Conservation (phyloP, 2,113 vertebrate genomes). For the Gopherus flavomarginatus region DNA sequence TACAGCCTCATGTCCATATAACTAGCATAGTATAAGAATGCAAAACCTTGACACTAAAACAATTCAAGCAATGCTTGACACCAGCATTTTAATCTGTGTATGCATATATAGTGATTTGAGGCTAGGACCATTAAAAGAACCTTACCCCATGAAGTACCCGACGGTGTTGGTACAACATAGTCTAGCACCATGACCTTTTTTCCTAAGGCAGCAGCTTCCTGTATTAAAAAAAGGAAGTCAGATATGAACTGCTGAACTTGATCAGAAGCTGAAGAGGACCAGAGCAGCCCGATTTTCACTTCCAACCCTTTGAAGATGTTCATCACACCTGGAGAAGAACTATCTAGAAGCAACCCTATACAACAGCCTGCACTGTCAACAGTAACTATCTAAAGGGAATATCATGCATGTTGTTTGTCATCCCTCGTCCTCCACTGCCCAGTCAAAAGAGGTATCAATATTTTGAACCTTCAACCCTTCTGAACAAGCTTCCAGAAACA, state of each 20-base stretch:
- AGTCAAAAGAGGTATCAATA: background rate
- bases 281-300: background rate
- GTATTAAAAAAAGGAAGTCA: background rate
- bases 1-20: background rate
- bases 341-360: background rate
- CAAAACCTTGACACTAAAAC: background rate
- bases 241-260: background rate
- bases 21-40: background rate
- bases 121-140: background rate
- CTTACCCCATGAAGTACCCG: conserved; percentile 93
- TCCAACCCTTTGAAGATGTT: background rate
- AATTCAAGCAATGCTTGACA: background rate
- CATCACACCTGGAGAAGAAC: background rate
- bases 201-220: conserved; percentile 93
- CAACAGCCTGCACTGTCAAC: background rate
- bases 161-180: conserved; percentile 93
- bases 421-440: background rate
- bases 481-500: background rate
- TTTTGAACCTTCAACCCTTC: background rate
- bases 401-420: accelerated
- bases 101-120: background rate
- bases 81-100: background rate
- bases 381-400: background rate
- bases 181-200: conserved; percentile 96
- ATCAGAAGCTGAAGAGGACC: background rate